A percentile compares a stretch with the other conserved stretches of the same genome.
phyloP scores from a whole-genome alignment of 1,140 invertebrate genomes.

The Dreissena rostriformis region DNA sequence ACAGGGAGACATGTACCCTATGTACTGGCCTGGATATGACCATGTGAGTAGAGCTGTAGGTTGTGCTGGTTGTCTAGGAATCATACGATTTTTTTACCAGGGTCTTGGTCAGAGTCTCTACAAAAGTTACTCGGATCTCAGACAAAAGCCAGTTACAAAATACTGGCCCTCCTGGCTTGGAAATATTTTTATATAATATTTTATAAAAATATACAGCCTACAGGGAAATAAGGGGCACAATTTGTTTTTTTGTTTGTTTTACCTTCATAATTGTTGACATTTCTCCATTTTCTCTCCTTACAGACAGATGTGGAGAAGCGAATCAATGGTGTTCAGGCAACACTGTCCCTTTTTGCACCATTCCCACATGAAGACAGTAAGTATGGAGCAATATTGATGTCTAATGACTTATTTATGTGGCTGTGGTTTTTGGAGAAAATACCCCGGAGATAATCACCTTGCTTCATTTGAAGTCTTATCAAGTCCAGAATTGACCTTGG shows the following conservation, averaged over 20 bases:
- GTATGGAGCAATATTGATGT: not conserved
- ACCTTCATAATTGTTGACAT: no score
- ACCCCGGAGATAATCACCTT: no score
- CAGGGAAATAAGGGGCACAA: no score
- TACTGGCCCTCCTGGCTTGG: not conserved
- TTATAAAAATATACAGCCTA: no score
- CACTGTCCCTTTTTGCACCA: constrained; percentile 76
- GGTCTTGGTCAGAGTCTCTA: not conserved
- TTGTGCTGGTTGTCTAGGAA: not conserved
- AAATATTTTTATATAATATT: not conserved
- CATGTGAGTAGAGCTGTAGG: constrained; percentile 63
- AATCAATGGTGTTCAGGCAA: constrained; percentile 73
- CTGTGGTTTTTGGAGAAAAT: no score
- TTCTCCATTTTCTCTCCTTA: constrained; percentile 35
- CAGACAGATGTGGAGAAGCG: constrained; percentile 75
- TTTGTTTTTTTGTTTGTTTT: no score
- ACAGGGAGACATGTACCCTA: constrained; percentile 69
- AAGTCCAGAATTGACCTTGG: no score
- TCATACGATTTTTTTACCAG: not conserved
- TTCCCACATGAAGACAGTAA: constrained; percentile 74
- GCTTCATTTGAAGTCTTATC: no score
- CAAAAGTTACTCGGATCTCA: not conserved
- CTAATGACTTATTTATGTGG: not conserved
- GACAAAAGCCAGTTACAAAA: not conserved
- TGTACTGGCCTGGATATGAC: constrained; percentile 69